Percentiles rank a stretch among this genome's conserved stretches.
Conservation (phyloP, 2,888 invertebrate species). For the Xylophagus ater region DNA sequence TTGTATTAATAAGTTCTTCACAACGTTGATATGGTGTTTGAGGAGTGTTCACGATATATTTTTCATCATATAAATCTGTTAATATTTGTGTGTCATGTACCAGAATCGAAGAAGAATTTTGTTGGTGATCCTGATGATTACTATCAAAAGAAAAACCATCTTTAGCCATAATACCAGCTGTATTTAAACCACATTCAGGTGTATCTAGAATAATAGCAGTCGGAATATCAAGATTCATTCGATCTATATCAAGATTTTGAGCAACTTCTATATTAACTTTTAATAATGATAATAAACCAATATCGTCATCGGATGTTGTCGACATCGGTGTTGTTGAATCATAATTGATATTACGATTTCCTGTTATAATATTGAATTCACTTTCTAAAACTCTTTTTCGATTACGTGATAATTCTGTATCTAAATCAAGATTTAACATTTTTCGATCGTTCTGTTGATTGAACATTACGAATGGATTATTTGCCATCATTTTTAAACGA, state of each 20-base stretch:
- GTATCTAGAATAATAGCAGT: constrained; percentile 19
- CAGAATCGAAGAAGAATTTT: no score
- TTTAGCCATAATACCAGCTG: constrained; percentile 25
- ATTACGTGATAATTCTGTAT: constrained; percentile 25
- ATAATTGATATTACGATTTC: constrained; percentile 9
- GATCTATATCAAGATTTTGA: constrained; percentile 16
- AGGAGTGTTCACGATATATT: no score
- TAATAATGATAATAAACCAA: constrained; percentile 11
- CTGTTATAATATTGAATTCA: constrained; percentile 23
- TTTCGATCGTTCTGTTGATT: constrained; percentile 23
- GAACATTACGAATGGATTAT: constrained; percentile 24
- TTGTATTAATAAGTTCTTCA: constrained; percentile 23
- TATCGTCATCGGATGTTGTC: constrained; percentile 24
- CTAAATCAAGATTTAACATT: constrained; percentile 24
- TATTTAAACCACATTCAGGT: constrained; percentile 27
- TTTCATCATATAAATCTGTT: no score
- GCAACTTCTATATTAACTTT: constrained; percentile 3
- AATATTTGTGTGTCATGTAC: no score
- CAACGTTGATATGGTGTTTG: constrained; percentile 25
- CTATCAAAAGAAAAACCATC: constrained; percentile 24
- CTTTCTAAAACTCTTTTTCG: constrained; percentile 25
- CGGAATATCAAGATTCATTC: constrained; percentile 11
- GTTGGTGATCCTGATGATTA: constrained; percentile 14
- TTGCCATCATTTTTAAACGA: constrained; percentile 32
- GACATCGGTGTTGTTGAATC: constrained; percentile 27